Percentiles rank a stretch among this genome's conserved stretches.
Conservation (phyloP, 2,113 vertebrate species). For the Zootoca vivipara region DNA sequence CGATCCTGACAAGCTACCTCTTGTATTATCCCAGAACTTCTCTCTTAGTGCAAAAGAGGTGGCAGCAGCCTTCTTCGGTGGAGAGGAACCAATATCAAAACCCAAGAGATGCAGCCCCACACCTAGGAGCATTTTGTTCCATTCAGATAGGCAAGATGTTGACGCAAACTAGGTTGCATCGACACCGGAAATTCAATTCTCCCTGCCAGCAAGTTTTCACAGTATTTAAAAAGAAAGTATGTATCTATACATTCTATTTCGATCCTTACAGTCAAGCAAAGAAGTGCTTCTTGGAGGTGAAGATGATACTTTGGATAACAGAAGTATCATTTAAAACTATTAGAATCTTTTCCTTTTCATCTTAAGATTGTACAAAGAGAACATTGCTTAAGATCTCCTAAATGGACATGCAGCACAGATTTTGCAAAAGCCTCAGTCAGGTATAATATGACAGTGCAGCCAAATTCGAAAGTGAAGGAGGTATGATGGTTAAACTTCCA, state of each 20-base stretch:
- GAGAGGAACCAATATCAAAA: conserved; percentile 32
- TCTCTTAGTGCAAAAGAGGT: conserved; percentile 41
- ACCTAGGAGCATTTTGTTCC: conserved; percentile 29
- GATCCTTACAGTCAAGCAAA: conserved; percentile 41
- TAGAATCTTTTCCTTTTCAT: conserved; percentile 63
- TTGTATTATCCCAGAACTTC: conserved; percentile 36
- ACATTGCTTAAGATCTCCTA: conserved; percentile 66
- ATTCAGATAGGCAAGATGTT: conserved; percentile 21
- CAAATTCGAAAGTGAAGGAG: conserved; percentile 30
- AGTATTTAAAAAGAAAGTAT: conserved; percentile 20
- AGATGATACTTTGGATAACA: conserved; percentile 36
- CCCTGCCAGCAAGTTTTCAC: conserved; percentile 48
- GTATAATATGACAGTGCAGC: conserved; percentile 41
- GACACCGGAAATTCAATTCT: conserved; percentile 40
- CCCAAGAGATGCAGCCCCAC: conserved; percentile 17
- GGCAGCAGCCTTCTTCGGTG: conserved; percentile 36
- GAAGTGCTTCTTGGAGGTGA: conserved; percentile 50
- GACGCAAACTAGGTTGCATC: not conserved
- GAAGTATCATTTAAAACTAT: conserved; percentile 45
- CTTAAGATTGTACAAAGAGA: conserved; percentile 70
- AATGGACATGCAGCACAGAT: conserved; percentile 67
- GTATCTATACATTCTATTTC: conserved; percentile 29
- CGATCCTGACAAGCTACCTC: conserved; percentile 47
- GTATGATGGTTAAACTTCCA: conserved; percentile 6
- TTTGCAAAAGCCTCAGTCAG: conserved; percentile 52